Conservation (phyloP, 2,797 vertebrate species). For the Antrozous pallidus region DNA sequence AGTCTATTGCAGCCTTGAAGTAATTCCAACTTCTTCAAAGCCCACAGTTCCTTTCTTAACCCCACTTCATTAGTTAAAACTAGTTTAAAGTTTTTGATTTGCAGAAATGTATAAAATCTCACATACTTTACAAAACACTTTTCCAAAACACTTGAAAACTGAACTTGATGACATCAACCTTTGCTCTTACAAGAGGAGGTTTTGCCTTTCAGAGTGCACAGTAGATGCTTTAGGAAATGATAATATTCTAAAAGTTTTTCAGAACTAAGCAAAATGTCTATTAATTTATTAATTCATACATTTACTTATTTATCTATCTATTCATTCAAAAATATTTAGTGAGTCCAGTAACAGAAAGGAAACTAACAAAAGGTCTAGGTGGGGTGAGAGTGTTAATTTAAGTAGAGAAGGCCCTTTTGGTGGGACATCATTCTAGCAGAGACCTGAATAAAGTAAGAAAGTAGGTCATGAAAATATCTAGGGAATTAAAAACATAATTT, state of each 20-base stretch:
- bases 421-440: not conserved
- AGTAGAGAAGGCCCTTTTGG: not conserved
- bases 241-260: not conserved
- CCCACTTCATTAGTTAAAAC: not conserved
- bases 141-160: constrained; percentile 33
- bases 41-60: not conserved
- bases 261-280: not conserved
- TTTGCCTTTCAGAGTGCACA: not conserved
- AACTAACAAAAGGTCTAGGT: not conserved
- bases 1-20: not conserved
- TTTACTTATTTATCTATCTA: not conserved
- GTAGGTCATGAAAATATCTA: not conserved
- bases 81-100: constrained; percentile 9
- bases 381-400: not conserved
- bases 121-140: not conserved
- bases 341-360: not conserved
- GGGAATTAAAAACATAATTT: not conserved
- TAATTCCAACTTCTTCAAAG: constrained; percentile 34
- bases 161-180: not conserved
- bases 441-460: not conserved
- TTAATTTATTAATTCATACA: not conserved
- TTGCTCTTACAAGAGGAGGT: not conserved
- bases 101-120: not conserved
- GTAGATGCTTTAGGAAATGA: not conserved
- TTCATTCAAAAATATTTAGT: not conserved